Conservation (phyloP, 2,797 vertebrate species). For the Rachycentron canadum region DNA sequence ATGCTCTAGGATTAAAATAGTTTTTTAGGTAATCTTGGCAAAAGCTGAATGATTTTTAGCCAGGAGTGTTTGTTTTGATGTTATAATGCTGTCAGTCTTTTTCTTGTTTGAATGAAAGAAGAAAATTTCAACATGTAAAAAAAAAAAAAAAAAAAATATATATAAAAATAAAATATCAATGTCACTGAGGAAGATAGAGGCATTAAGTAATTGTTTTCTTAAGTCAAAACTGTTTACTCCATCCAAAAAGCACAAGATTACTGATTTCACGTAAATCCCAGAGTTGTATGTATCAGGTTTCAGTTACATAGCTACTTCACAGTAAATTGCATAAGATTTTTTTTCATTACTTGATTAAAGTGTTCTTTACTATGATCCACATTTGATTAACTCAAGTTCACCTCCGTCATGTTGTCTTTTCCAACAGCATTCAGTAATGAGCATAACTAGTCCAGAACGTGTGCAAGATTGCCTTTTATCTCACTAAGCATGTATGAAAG, state of each 20-base stretch:
- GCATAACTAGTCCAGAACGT: background rate
- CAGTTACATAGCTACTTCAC: background rate
- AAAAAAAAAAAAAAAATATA: too few species aligned
- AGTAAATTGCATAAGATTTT: background rate
- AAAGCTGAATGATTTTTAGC: conserved; percentile 11
- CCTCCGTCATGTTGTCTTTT: conserved; percentile 9
- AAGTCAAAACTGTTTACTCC: background rate
- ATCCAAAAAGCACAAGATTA: background rate
- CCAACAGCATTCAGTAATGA: background rate
- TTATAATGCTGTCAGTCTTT: background rate
- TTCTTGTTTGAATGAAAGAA: conserved; percentile 2
- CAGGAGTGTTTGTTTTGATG: background rate
- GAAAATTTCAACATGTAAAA: background rate
- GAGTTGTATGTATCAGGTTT: background rate
- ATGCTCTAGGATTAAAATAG: background rate
- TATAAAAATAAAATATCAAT: too few species aligned
- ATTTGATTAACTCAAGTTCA: conserved; percentile 17
- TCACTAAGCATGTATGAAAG: background rate
- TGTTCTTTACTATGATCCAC: conserved; percentile 2
- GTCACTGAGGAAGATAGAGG: background rate
- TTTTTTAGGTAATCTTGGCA: background rate
- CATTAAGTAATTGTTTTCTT: background rate
- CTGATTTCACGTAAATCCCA: background rate
- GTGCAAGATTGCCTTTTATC: background rate
- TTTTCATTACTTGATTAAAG: background rate